Base-by-base conservation (phyloP, 2,797 vertebrate genomes). In the Centroberyx gerrardi region DNA sequence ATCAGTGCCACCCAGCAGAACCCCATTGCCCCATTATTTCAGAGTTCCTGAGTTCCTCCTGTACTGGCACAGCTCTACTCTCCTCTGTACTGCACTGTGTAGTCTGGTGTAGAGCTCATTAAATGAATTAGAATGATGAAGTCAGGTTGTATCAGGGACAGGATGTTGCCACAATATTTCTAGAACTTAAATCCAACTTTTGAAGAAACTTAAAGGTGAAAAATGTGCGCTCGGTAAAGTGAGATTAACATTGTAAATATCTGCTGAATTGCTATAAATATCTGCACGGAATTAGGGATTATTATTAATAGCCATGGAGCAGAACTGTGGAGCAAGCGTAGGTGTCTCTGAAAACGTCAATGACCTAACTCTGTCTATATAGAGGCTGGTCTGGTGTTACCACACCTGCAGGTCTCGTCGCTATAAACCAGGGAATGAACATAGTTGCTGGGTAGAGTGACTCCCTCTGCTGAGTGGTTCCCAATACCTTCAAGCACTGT, bases 51-150 rank as follows among this genome's bases (percentile, higher is more conserved):
- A 54, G 48, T 49, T 18, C 5, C 48, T 49, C n/a, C 46, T 49
- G 15, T n/a, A 49, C 17, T 49, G 46, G 8, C 17, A 17, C 15
- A 58, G 44, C 51, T 83, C 15, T 44, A 5, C 52, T 55, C 49
- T 65, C 46, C 54, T 62, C 56, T 55, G 15, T 53, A 18, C 42
- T 55, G 15, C 48, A 18, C 42, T 29, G 13, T 62, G 36, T 63
- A 68, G 52, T 49, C 13, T 51, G 31, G 44, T 59, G 33, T 40
- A 17, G 28, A 56, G 28, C 54, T 15, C 49, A 73, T 3, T 59
- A 17, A n/a, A 27, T 75, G 64, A 83, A 59, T 64, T 77, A 4
- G 2, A 49, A 42, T 63, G 36, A 73, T 53, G 36, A 13, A 56
- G 22, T 22, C 12, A 0, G 2, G 31, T 42, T 44, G 31, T 33